phyloP scores from a whole-genome alignment of 2,888 invertebrate genomes.

The Unio delphinus region DNA sequence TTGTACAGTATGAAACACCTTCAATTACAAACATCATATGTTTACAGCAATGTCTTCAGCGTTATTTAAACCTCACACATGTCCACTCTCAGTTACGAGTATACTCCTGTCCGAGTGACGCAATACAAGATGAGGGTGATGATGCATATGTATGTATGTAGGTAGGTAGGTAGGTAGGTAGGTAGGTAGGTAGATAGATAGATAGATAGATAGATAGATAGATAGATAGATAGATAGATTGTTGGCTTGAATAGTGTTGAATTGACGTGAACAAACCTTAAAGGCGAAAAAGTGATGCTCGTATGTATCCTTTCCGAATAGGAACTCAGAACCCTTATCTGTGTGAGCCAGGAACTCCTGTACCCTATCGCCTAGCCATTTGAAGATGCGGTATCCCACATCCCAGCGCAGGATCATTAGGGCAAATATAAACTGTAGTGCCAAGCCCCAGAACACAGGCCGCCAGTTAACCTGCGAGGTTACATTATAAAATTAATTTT shows the following conservation, averaged over 20 bases:
- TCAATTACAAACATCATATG: too few species aligned
- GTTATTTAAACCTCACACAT: too few species aligned
- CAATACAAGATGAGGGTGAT: background rate
- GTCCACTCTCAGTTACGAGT: too few species aligned
- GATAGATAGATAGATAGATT: background rate
- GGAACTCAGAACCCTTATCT: conserved; percentile 89
- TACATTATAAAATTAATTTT: background rate
- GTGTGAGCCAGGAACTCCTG: conserved; percentile 82
- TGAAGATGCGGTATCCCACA: conserved; percentile 77
- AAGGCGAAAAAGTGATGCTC: conserved; percentile 84
- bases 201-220: background rate
- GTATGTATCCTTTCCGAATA: conserved; percentile 78
- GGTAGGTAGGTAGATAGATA: background rate
- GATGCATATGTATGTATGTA: background rate
- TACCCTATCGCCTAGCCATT: conserved; percentile 80
- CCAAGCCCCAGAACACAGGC: conserved; percentile 84
- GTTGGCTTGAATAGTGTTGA: conserved; percentile 39
- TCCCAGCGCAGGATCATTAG: conserved; percentile 60
- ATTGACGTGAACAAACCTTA: conserved; percentile 75
- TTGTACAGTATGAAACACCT: too few species aligned
- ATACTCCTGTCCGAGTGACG: too few species aligned
- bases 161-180: background rate
- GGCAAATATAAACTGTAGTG: conserved; percentile 84
- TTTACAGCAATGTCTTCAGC: too few species aligned
- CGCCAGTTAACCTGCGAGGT: conserved; percentile 76